Evolutionary conservation across 2,113 vertebrate genomes (phyloP).

Genomic region (Xyliphius kryptos): DNA sequence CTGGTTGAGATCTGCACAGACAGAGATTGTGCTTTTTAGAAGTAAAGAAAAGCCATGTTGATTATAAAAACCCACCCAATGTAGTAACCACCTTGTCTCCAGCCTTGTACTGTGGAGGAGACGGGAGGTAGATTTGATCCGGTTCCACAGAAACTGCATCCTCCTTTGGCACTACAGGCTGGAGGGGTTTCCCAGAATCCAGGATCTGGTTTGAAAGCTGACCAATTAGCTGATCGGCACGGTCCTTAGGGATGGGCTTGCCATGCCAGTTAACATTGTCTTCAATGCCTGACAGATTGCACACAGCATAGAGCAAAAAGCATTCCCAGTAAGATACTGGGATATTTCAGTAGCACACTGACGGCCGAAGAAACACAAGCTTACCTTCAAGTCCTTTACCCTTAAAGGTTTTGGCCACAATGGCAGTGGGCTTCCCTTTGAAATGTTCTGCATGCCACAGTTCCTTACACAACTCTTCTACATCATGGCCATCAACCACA

Average conservation of each 20-base stretch:
- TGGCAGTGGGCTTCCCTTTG: constrained; percentile 74
- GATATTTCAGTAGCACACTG: too few species aligned
- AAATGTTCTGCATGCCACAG: constrained; percentile 72
- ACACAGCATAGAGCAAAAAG: too few species aligned
- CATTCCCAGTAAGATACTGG: too few species aligned
- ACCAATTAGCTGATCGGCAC: constrained; percentile 59
- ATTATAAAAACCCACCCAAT: too few species aligned
- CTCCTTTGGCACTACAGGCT: constrained; percentile 63
- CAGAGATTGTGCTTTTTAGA: neutral
- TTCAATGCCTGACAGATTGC: constrained; percentile 75
- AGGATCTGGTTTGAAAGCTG: constrained; percentile 70
- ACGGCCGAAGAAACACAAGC: too few species aligned
- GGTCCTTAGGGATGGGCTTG: constrained; percentile 76
- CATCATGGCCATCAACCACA: constrained; percentile 76
- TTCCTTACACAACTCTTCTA: constrained; percentile 73
- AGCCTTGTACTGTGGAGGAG: constrained; percentile 62
- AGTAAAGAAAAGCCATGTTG: too few species aligned
- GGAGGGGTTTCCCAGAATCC: constrained; percentile 54
- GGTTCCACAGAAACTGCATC: constrained; percentile 57
- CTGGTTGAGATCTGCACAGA: constrained; percentile 68
- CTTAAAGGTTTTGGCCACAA: constrained; percentile 81
- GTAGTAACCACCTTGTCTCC: too few species aligned
- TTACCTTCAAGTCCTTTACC: constrained; percentile 75
- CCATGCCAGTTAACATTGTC: constrained; percentile 78
- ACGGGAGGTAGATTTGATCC: constrained; percentile 53